Evolutionary conservation across 2,113 vertebrate genomes (phyloP).

Genomic region (Myiopsitta monachus): DNA sequence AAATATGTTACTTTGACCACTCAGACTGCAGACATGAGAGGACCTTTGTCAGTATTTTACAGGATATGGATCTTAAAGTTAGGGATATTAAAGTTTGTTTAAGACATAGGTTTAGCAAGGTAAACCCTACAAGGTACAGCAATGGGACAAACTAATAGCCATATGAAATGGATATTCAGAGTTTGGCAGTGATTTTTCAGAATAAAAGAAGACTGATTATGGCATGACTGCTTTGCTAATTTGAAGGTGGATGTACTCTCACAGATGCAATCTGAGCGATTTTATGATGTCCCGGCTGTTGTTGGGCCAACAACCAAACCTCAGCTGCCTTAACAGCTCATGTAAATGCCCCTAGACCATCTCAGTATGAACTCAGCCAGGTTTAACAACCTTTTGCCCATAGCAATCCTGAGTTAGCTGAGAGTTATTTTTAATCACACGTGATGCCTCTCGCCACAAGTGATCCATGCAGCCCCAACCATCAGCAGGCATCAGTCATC

Average conservation of each 20-base stretch:
- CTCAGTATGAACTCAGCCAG: neutral
- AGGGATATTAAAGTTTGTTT: neutral
- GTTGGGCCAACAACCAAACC: neutral
- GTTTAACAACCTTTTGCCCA: conserved; percentile 27
- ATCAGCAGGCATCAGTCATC: conserved; percentile 47
- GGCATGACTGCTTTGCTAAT: neutral
- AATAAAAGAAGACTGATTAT: neutral
- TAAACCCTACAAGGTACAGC: neutral
- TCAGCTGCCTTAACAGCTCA: neutral
- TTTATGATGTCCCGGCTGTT: neutral
- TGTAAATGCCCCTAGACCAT: neutral
- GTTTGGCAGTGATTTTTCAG: neutral
- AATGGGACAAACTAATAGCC: neutral
- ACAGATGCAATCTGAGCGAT: neutral
- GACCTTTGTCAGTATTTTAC: neutral
- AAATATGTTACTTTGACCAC: neutral
- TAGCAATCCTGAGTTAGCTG: neutral
- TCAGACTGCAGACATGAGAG: neutral
- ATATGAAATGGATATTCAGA: neutral
- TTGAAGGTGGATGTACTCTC: neutral
- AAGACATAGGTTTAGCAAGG: neutral
- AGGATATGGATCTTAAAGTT: neutral
- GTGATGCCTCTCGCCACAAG: neutral
- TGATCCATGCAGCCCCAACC: conserved; percentile 37
- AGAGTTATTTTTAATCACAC: conserved; percentile 15